Base-by-base conservation (phyloP, 1,140 invertebrate species). In the Pseudomyrmex pallidus region DNA sequence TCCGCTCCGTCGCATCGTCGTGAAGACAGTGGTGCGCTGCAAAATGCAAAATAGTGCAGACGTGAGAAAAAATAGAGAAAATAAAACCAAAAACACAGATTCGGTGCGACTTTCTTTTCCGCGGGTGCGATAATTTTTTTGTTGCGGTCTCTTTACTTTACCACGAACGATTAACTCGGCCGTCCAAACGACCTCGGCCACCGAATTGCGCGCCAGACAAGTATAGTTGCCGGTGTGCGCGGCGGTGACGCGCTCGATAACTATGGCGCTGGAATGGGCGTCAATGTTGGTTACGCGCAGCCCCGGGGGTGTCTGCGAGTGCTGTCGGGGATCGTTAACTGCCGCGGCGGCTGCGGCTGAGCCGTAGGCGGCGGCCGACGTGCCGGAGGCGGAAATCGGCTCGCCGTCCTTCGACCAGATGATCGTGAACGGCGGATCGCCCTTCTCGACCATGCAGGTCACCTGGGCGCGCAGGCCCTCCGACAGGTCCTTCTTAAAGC, bases 401-500 rank as follows among this genome's bases (percentile, higher is more conserved):
- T 97, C 95, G 48, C 97, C 97, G 92, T 98, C 97, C 91, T 97
- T 96, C 91, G 97, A 97, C 97, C 97, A 98, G 44, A 96, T 95
- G 93, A 99, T 98, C 76, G 96, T 97, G 84, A 99, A 96, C 20
- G 98, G 98, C 84, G 98, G 96, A 95, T 99, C 98, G 13, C 98
- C 98, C 94, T 98, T 98, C 91, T 98, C 96, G 87, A 99, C 98
- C 90, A 98, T 97, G 94, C 98, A 99, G 77, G 98, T 97, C 85
- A 99, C 97, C 44, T 98, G 98, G 10, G 98, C 97, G 80, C 98
- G 95, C 96, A 98, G 98, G 13, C 98, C 98, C 95, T 99, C 98
- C 76, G 97, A 95, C 72, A 98, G 90, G 86, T 93, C 93, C 92
- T 94, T 92, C 92, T 94, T 94, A 92, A 94, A 94, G 89, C 91